Evolutionary conservation across 2,888 invertebrate species (phyloP).

Genomic region (Euproctis similis): DNA sequence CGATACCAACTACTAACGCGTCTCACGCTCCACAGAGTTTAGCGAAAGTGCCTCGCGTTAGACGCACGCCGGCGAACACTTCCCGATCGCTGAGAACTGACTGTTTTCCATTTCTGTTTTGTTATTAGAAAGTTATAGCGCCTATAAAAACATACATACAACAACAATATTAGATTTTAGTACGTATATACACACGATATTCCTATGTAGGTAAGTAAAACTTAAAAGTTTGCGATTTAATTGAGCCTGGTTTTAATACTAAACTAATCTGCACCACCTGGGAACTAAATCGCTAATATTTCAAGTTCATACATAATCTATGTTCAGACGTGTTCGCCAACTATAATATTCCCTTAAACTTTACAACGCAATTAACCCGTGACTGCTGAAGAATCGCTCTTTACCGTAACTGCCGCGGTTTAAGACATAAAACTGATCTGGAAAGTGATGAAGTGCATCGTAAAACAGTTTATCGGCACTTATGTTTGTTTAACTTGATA

Average conservation of each 20-base stretch:
- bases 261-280: too few relatives aligned
- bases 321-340: too few relatives aligned
- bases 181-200: too few relatives aligned
- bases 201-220: too few relatives aligned
- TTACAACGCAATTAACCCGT: not conserved
- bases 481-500: constrained; percentile 2
- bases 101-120: constrained; percentile 2
- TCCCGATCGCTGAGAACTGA: constrained; percentile 2
- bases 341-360: not conserved
- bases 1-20: too few relatives aligned
- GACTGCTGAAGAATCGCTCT: constrained; percentile 1
- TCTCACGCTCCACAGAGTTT: constrained; percentile 6
- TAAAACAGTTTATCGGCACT: constrained; percentile 2
- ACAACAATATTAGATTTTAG: too few relatives aligned
- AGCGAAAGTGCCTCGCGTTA: constrained; percentile 4
- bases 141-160: too few relatives aligned
- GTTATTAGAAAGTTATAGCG: not conserved
- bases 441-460: not conserved
- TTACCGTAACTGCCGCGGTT: not conserved
- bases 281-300: too few relatives aligned
- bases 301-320: too few relatives aligned
- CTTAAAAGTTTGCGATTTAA: too few relatives aligned
- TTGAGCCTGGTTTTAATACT: too few relatives aligned
- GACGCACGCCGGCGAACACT: constrained; percentile 1
- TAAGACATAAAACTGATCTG: constrained; percentile 1